Base-by-base conservation (phyloP, 2,797 vertebrate genomes). In the Peromyscus aztecus region DNA sequence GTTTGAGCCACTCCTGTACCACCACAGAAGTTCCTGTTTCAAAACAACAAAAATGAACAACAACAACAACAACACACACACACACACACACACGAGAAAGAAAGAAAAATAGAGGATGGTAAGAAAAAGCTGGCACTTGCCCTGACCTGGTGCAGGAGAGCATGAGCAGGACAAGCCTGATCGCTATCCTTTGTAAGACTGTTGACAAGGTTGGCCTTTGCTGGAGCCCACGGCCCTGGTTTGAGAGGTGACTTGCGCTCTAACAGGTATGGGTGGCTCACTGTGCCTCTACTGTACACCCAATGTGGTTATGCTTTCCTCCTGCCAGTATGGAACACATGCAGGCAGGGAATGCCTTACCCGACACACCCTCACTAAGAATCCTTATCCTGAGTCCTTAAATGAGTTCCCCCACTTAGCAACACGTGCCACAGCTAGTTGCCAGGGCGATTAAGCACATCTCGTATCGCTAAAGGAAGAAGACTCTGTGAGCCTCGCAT, bases 181-280 rank as follows among this genome's bases (percentile, higher is more conserved):
- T 29, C 69, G 63, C 43, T 86, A 24, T 10, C 57, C 43, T 82
- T 43, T 94, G 52, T 96, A 94, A 91, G 46, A 29, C 67, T 87
- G 16, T 49, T 49, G 67, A 23, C 16, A 76, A 73, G 83, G 29
- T 0, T 90, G 59, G 43, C 29, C 86, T 43, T 87, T 61, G 52
- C 55, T 92, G 43, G n/a, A n/a, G 31, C n/a, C 61, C 83, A 21
- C n/a, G 29, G 88, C 82, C 49, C 3, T 75, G 11, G 59, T 65
- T 89, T 94, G 92, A 31, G n/a, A 96, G 7, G 55, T 89, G 65
- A 89, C 71, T 57, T 89, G n/a, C 77, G 75, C 59, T 17, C 43
- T 92, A 57, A 80, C 86, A 83, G 84, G 65, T 43, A 89, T 73
- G 21, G 59, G 59, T 29, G 37, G 82, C 31, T 94, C 55, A 40